Evolutionary conservation across 2,888 invertebrate genomes (phyloP).

Genomic region (Zelleria hepariella): DNA sequence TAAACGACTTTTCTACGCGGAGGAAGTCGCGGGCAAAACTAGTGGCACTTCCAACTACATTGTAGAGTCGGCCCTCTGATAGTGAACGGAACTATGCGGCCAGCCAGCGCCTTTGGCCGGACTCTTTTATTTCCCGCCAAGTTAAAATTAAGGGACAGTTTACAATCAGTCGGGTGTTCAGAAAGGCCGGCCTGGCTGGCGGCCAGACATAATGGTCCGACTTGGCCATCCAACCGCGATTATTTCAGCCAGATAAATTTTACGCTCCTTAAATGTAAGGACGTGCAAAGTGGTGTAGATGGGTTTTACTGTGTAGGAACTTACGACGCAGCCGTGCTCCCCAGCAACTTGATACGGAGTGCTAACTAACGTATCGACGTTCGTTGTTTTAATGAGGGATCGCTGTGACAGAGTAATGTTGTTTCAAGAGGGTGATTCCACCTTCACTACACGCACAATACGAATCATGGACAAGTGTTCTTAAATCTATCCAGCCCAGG

Average conservation of each 20-base stretch:
- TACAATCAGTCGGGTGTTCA: conserved; percentile 23
- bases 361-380: background rate
- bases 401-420: background rate
- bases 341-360: conserved; percentile 8
- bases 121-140: background rate
- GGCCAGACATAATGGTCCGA: conserved; percentile 47
- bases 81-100: too few relatives aligned
- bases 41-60: too few relatives aligned
- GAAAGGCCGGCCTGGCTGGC: conserved; percentile 38
- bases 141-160: conserved; percentile 15
- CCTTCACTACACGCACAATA: too few relatives aligned
- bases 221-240: conserved; percentile 41
- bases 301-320: conserved; percentile 10
- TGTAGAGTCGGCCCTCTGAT: too few relatives aligned
- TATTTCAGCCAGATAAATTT: conserved; percentile 60
- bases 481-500: too few relatives aligned
- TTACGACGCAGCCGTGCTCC: conserved; percentile 9
- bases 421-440: too few relatives aligned
- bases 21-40: too few relatives aligned
- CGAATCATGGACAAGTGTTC: too few relatives aligned
- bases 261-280: conserved; percentile 49
- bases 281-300: conserved; percentile 35
- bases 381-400: background rate
- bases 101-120: too few relatives aligned
- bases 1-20: too few relatives aligned